Evolutionary conservation across 2,888 invertebrate species (phyloP).

Genomic region (Chymomyza fuscimana): DNA sequence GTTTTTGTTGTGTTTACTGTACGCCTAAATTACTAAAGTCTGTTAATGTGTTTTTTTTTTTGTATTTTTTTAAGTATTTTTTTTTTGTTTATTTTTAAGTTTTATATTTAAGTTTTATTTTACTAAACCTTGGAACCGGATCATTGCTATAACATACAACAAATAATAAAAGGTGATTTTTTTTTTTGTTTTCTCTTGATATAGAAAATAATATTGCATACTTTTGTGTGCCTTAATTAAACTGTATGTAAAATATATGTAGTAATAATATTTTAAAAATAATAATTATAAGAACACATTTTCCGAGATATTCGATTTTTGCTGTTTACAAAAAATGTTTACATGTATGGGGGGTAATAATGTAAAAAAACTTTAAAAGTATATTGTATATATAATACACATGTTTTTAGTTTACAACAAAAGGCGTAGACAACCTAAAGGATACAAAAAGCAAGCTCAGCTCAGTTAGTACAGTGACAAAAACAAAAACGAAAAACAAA

Average conservation of each 20-base stretch:
- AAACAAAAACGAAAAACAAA: neutral
- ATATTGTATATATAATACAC: conserved; percentile 61
- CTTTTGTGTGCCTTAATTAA: conserved; percentile 47
- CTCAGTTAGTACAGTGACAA: conserved; percentile 18
- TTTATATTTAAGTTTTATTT: conserved; percentile 19
- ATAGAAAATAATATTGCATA: conserved; percentile 38
- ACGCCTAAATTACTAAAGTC: conserved; percentile 51
- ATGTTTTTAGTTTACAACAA: conserved; percentile 64
- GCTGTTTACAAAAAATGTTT: conserved; percentile 19
- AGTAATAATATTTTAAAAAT: conserved; percentile 54
- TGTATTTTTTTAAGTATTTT: neutral
- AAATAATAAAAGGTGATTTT: conserved; percentile 19
- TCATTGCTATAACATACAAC: conserved; percentile 45
- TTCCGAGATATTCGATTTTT: conserved; percentile 69
- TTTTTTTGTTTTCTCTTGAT: conserved; percentile 18
- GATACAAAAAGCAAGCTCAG: conserved; percentile 44
- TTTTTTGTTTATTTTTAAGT: neutral
- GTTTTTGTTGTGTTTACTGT: neutral
- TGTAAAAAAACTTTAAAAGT: neutral
- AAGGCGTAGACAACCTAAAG: conserved; percentile 69
- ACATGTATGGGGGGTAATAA: neutral
- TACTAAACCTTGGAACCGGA: conserved; percentile 71
- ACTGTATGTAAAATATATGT: conserved; percentile 27
- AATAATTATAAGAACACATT: conserved; percentile 69
- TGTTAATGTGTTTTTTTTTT: conserved; percentile 39